Conservation (phyloP, 64 coral and sea anemone genomes). For the Platygyra sinensis region DNA sequence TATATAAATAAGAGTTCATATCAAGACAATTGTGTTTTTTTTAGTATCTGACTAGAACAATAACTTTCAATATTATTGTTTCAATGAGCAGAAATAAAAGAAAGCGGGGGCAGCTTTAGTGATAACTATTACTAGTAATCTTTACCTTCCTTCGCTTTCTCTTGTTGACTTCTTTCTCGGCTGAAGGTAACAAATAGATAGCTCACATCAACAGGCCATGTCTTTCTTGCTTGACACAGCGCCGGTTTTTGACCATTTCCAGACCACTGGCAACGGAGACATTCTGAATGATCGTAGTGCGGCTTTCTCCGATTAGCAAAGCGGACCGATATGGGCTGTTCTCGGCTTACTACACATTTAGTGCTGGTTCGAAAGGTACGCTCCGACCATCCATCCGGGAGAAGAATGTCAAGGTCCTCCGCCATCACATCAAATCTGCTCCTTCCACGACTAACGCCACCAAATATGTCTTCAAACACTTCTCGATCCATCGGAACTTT, state of each 20-base stretch:
- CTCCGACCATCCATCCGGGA: constrained; percentile 40
- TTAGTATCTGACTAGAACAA: too few relatives aligned
- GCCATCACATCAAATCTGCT: constrained; percentile 2
- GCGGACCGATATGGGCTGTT: background rate
- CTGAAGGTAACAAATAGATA: constrained; percentile 30
- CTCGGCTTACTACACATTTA: constrained; percentile 15
- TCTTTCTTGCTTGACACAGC: constrained; percentile 27
- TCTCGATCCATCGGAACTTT: constrained; percentile 24
- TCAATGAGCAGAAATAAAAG: too few relatives aligned
- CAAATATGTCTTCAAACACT: constrained; percentile 22
- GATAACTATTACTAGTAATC: too few relatives aligned
- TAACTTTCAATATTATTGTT: too few relatives aligned
- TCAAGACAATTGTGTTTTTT: too few relatives aligned
- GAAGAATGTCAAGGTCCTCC: constrained; percentile 19
- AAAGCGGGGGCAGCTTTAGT: too few relatives aligned
- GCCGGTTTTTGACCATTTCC: constrained; percentile 18
- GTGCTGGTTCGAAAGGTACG: constrained; percentile 2
- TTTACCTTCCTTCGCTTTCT: constrained; percentile 22
- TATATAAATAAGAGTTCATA: too few relatives aligned
- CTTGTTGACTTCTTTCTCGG: constrained; percentile 25
- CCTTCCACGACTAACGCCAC: background rate
- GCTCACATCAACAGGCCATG: constrained; percentile 17
- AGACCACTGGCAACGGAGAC: constrained; percentile 21
- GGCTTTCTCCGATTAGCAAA: background rate
- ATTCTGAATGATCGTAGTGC: constrained; percentile 34